Conservation (phyloP, 2,888 invertebrate genomes). For the Incurvaria masculella region DNA sequence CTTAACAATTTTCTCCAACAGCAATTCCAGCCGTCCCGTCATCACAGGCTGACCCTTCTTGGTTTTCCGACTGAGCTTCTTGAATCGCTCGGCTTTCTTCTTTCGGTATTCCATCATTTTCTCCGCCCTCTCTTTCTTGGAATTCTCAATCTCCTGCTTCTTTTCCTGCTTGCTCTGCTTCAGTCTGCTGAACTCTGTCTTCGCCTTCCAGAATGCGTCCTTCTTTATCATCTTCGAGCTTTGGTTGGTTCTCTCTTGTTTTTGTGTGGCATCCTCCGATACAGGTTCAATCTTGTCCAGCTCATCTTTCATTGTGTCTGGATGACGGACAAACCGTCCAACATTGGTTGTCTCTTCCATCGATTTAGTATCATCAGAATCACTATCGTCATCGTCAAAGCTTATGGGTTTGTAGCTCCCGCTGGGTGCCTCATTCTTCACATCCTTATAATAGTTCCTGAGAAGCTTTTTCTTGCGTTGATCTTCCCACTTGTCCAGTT, state of each 20-base stretch:
- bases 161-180: constrained; percentile 54
- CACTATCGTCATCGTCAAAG: constrained; percentile 42
- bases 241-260: constrained; percentile 11
- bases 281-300: constrained; percentile 15
- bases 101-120: constrained; percentile 66
- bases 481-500: constrained; percentile 66
- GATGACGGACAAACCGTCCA: constrained; percentile 44
- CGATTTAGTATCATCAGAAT: background rate
- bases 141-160: constrained; percentile 43
- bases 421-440: constrained; percentile 40
- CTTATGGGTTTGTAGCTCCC: constrained; percentile 46
- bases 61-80: constrained; percentile 72
- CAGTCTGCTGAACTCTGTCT: constrained; percentile 50
- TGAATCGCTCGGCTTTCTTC: constrained; percentile 66
- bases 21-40: constrained; percentile 74
- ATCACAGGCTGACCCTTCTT: constrained; percentile 83
- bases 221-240: constrained; percentile 22
- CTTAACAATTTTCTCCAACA: constrained; percentile 65
- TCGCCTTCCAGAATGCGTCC: constrained; percentile 50
- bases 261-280: background rate
- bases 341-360: constrained; percentile 13
- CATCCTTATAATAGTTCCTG: constrained; percentile 54
- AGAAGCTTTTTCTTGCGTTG: constrained; percentile 57
- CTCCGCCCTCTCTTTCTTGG: constrained; percentile 56
- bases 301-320: constrained; percentile 36